Percentiles rank a stretch among this genome's conserved stretches.
These are phyloP conservation scores for Ophioderma brevispina DNA, from an alignment of 35 echinoderm and acorn worm genomes.

Conservation along the genomic window DNA sequence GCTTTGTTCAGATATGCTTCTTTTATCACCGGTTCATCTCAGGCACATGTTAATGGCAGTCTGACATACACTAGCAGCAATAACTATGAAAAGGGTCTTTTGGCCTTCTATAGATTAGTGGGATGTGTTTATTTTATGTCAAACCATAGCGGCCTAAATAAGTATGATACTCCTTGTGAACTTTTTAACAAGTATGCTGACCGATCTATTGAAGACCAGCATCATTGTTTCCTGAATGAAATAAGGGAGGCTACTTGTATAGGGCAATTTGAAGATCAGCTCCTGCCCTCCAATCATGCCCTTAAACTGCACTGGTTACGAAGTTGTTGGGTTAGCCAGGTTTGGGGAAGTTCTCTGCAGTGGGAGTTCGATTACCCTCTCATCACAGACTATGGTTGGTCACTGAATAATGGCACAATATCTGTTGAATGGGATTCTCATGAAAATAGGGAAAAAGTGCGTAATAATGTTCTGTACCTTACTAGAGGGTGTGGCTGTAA, in stretches of 20 bases:
- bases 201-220: background rate
- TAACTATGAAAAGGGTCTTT: conserved; percentile 2
- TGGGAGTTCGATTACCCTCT: conserved; percentile 24
- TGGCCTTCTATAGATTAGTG: conserved; percentile 54
- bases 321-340: conserved; percentile 32
- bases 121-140: conserved; percentile 51
- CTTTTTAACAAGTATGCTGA: conserved; percentile 14
- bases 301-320: conserved; percentile 35
- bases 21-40: conserved; percentile 25
- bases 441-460: background rate
- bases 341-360: conserved; percentile 24
- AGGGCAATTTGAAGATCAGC: conserved; percentile 42
- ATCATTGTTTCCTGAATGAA: conserved; percentile 16
- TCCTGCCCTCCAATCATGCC: conserved; percentile 32
- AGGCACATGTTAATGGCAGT: background rate
- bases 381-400: conserved; percentile 26
- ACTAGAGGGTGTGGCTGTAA: conserved; percentile 18
- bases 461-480: conserved; percentile 7
- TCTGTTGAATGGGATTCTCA: no score
- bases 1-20: conserved; percentile 37
- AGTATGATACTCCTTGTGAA: conserved; percentile 41
- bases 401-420: no score
- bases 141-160: conserved; percentile 27
- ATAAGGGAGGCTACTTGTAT: conserved; percentile 45
- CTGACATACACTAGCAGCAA: conserved; percentile 25